Conservation (phyloP, 1,140 invertebrate species). For the Cyclina sinensis region DNA sequence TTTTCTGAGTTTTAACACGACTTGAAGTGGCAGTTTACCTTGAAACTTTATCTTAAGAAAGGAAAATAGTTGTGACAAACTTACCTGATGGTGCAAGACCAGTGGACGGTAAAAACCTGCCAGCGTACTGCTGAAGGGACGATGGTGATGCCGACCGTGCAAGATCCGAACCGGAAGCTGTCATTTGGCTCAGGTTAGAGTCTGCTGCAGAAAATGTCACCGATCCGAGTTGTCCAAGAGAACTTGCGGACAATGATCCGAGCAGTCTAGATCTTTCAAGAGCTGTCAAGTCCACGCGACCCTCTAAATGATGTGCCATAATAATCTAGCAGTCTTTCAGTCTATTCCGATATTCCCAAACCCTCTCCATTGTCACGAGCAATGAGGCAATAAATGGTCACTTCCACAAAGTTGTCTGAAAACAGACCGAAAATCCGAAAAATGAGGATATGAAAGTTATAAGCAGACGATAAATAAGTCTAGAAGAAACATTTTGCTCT, state of each 20-base stretch:
- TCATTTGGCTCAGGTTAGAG: not conserved
- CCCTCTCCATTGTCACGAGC: not conserved
- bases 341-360: not conserved
- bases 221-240: conserved; percentile 40
- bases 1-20: too few species aligned
- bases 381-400: not conserved
- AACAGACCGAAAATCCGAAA: too few species aligned
- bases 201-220: conserved; percentile 30
- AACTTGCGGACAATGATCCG: conserved; percentile 26
- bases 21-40: too few species aligned
- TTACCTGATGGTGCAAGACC: conserved; percentile 36
- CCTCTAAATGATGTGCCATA: conserved; percentile 45
- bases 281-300: conserved; percentile 44
- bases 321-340: not conserved
- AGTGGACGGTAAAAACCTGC: conserved; percentile 9
- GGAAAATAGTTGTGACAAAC: too few species aligned
- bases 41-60: too few species aligned
- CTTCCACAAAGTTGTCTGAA: not conserved
- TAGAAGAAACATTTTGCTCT: too few species aligned
- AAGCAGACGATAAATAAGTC: too few species aligned
- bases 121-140: not conserved
- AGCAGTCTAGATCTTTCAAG: conserved; percentile 51
- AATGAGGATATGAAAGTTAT: too few species aligned
- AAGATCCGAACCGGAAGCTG: not conserved
- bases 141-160: not conserved